A percentile compares a stretch with the other conserved stretches of the same genome.
These are phyloP conservation scores for Chorisops tibialis DNA, from an alignment of 2,888 invertebrate species.

Conservation along the genomic window DNA sequence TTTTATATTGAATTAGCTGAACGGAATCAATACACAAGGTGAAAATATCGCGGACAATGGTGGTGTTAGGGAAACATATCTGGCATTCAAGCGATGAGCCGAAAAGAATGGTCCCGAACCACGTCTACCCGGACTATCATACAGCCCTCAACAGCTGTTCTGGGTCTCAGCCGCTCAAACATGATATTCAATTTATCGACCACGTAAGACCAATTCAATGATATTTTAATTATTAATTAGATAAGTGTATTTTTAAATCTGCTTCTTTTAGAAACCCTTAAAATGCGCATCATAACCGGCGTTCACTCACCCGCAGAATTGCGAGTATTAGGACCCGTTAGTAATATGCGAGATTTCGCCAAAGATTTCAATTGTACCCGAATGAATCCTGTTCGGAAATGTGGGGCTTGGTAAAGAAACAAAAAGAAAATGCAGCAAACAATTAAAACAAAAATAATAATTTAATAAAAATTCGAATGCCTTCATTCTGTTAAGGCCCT, in stretches of 20 bases:
- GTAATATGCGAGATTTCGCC: constrained; percentile 90
- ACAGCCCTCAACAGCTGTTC: constrained; percentile 69
- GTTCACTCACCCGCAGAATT: constrained; percentile 74
- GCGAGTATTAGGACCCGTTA: constrained; percentile 85
- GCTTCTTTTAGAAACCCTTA: constrained; percentile 61
- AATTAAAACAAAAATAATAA: background rate
- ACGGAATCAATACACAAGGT: constrained; percentile 88
- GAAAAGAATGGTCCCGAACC: constrained; percentile 63
- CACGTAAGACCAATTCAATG: constrained; percentile 45
- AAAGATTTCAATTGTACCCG: constrained; percentile 81
- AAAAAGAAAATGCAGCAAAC: background rate
- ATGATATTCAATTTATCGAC: constrained; percentile 80
- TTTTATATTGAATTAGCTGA: constrained; percentile 61
- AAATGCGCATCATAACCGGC: constrained; percentile 78
- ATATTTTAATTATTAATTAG: constrained; percentile 17
- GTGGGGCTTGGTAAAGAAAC: constrained; percentile 87
- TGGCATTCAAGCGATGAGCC: constrained; percentile 75
- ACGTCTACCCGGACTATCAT: constrained; percentile 69
- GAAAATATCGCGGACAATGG: constrained; percentile 96
- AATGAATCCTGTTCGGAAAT: constrained; percentile 92
- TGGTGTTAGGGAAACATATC: constrained; percentile 86
- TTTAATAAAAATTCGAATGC: constrained; percentile 1
- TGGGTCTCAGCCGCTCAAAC: constrained; percentile 83
- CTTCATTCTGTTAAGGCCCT: constrained; percentile 24
- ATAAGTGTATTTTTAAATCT: too few species aligned